These are phyloP conservation scores for Lemur catta DNA, from an alignment of 2,797 vertebrate genomes.

Conservation along the genomic window DNA sequence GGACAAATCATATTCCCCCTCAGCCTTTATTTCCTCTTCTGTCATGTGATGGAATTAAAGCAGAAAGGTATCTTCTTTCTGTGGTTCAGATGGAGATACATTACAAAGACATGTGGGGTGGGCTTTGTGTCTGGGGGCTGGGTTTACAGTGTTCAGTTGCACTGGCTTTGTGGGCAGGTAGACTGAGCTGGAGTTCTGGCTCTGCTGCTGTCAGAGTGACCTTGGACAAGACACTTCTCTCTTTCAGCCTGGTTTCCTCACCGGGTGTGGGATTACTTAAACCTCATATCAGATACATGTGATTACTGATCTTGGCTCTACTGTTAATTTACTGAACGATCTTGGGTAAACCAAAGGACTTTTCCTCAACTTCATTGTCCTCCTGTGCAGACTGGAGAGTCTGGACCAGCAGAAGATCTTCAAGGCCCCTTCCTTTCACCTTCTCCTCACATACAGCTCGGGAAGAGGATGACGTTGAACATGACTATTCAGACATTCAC, in stretches of 20 bases:
- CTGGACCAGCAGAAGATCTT: neutral
- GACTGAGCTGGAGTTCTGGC: neutral
- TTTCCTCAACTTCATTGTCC: neutral
- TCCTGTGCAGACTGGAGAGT: neutral
- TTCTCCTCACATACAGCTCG: neutral
- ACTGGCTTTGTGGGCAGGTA: neutral
- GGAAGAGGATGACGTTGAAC: accelerated
- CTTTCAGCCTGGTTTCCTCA: neutral
- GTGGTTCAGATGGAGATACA: neutral
- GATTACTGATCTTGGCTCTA: neutral
- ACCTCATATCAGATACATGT: neutral
- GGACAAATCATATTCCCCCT: neutral
- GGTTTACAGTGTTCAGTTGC: neutral
- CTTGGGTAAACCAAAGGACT: neutral
- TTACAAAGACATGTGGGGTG: neutral
- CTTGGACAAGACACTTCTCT: neutral
- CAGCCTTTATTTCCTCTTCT: neutral
- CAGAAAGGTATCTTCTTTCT: neutral
- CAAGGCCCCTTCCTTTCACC: neutral
- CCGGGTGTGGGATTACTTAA: neutral
- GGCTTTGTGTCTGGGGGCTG: neutral
- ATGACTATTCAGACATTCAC: neutral
- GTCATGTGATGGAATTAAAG: neutral
- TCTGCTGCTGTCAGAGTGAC: neutral
- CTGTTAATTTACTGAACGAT: neutral